Evolutionary conservation across 1,140 invertebrate species (phyloP).

Genomic region (Lepidurus arcticus): DNA sequence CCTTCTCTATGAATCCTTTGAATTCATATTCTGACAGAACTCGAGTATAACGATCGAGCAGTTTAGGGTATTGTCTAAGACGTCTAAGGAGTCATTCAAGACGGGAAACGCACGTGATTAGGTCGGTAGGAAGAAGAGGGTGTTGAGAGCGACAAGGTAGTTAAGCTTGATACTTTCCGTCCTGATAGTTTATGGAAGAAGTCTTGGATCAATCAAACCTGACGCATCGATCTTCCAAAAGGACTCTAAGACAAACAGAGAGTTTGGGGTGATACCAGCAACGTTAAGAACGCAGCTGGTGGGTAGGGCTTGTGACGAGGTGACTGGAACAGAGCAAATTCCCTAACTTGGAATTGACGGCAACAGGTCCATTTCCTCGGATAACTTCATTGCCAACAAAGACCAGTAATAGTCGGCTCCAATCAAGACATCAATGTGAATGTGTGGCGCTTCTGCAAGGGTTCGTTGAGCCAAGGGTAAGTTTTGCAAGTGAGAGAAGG

Average conservation of each 20-base stretch:
- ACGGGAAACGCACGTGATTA: background rate
- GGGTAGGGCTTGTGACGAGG: background rate
- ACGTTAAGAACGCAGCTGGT: background rate
- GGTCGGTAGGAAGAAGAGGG: slow-evolving; percentile 26
- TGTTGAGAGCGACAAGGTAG: background rate
- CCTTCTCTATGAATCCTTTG: background rate
- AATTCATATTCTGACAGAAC: background rate
- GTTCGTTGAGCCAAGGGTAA: background rate
- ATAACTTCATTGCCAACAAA: background rate
- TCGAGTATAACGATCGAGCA: background rate
- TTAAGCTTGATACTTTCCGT: background rate
- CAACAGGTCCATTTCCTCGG: background rate
- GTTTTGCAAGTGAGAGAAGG: slow-evolving; percentile 22
- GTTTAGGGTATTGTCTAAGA: background rate
- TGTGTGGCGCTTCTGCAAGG: background rate
- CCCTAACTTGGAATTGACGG: background rate
- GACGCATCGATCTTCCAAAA: background rate
- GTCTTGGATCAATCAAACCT: background rate
- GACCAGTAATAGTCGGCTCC: slow-evolving; percentile 2
- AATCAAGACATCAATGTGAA: slow-evolving; percentile 2
- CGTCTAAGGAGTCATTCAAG: background rate
- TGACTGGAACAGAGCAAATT: background rate
- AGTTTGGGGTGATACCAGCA: background rate
- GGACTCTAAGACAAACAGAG: background rate
- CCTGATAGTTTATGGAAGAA: background rate